Conservation (phyloP, 2,113 vertebrate genomes). For the Toxotes chatareus region DNA sequence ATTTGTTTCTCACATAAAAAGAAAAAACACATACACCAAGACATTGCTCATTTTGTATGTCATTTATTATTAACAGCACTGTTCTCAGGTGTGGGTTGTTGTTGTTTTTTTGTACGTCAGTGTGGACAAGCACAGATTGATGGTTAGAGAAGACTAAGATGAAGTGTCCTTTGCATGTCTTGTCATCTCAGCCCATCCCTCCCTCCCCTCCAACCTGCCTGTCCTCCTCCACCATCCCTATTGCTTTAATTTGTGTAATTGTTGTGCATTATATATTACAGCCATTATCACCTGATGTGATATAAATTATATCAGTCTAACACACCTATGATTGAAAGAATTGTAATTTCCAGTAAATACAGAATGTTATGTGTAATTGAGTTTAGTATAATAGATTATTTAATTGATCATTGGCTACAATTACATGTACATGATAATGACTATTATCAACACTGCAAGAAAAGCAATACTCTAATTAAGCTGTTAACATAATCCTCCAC, state of each 20-base stretch:
- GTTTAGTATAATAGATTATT: slow-evolving; percentile 38
- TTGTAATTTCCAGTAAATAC: background rate
- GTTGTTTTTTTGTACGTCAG: slow-evolving; percentile 7
- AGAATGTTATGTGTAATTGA: slow-evolving; percentile 26
- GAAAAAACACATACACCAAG: background rate
- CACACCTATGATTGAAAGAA: slow-evolving; percentile 13
- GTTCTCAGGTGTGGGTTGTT: background rate
- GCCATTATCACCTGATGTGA: background rate
- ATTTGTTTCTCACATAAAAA: slow-evolving; percentile 8
- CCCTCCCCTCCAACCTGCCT: background rate
- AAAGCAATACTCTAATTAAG: slow-evolving; percentile 66
- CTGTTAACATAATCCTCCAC: slow-evolving; percentile 65
- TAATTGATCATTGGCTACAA: slow-evolving; percentile 65
- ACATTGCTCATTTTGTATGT: slow-evolving; percentile 20
- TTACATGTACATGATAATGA: slow-evolving; percentile 53
- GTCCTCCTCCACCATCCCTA: background rate
- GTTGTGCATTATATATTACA: background rate
- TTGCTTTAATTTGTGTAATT: slow-evolving; percentile 7
- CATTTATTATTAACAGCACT: slow-evolving; percentile 42
- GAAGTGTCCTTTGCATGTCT: background rate
- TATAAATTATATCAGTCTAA: background rate
- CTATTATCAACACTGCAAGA: slow-evolving; percentile 53
- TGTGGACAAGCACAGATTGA: slow-evolving; percentile 40
- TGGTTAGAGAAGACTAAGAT: slow-evolving; percentile 24
- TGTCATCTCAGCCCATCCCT: slow-evolving; percentile 7